Base-by-base conservation (phyloP, 2,888 invertebrate species). In the Heliconius ismenius region DNA sequence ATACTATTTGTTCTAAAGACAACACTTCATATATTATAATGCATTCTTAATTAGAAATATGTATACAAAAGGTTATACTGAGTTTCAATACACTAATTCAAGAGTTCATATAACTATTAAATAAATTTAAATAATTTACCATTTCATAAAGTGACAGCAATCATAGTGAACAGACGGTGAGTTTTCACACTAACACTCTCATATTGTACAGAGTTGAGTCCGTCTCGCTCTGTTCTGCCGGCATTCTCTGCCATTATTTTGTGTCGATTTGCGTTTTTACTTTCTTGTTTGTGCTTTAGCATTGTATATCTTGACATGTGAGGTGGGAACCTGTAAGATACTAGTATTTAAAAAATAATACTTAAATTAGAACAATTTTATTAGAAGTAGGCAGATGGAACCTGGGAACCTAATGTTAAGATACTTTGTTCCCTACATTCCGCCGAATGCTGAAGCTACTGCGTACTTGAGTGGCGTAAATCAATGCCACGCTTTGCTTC, bases 271-370 rank as follows among this genome's bases (percentile, higher is more conserved):
- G 49, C 67, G 83, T 92, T 93, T 74, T 79, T 84, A 4, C 79
- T 77, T 82, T 87, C 90, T 64, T 86, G 91, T 21, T 72, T 79
- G 85, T 94, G 94, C n/a, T 69, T 60, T 79, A 93, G 81, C 94
- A 94, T 94, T 2, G 88, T 88, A 86, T 94, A 94, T 32, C 89
- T 87, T 0, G 92, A 90, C 87, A 91, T 86, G 15, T 83, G 79
- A 0, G 86, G 88, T 0, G 92, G 91, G 74, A 90, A 89, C 81
- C 92, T 92, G 85, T 32, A 32, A 32, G 32, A 32, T 32, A 32
- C 32, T 24, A 60, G 0, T 60, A 21, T 58, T 43, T 43, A 43
- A 43, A 43, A 43, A 43, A 43, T 15, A 15, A 43, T 43, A 15
- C 43, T 43, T 43, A 43, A 43, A 43, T 43, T 43, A 4, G 15